A percentile compares a stretch with the other conserved stretches of the same genome.
phyloP scores from a whole-genome alignment of 2,113 vertebrate genomes.

The Neotragus pygmaeus region DNA sequence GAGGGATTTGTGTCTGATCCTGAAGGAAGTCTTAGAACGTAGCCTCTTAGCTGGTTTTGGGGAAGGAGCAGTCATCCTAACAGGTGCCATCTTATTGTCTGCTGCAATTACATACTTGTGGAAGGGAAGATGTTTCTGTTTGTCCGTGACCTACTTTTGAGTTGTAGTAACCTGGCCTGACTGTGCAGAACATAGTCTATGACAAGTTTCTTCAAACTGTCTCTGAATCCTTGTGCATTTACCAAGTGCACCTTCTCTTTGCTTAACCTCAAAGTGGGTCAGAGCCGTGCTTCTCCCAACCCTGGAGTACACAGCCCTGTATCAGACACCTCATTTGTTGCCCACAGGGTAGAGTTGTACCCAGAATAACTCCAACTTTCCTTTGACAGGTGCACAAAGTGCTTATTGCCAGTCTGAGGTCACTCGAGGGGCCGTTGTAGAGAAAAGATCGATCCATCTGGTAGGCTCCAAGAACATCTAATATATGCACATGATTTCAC shows the following conservation, averaged over 20 bases:
- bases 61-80: background rate
- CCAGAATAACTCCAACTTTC: background rate
- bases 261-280: background rate
- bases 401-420: background rate
- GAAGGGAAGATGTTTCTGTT: background rate
- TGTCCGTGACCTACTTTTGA: background rate
- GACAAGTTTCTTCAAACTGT: background rate
- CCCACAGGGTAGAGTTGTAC: no score
- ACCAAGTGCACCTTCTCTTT: background rate
- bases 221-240: fast-evolving
- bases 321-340: background rate
- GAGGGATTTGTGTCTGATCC: background rate
- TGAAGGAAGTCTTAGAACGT: background rate
- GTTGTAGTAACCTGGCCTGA: background rate
- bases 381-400: background rate
- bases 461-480: conserved; percentile 39
- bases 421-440: background rate
- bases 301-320: background rate
- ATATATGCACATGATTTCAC: conserved; percentile 52
- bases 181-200: background rate
- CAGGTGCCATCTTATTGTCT: background rate
- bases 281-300: background rate
- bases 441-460: conserved; percentile 51
- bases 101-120: fast-evolving
- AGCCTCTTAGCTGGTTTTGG: fast-evolving